Conservation (phyloP, 2,113 vertebrate species). For the Nestor notabilis region DNA sequence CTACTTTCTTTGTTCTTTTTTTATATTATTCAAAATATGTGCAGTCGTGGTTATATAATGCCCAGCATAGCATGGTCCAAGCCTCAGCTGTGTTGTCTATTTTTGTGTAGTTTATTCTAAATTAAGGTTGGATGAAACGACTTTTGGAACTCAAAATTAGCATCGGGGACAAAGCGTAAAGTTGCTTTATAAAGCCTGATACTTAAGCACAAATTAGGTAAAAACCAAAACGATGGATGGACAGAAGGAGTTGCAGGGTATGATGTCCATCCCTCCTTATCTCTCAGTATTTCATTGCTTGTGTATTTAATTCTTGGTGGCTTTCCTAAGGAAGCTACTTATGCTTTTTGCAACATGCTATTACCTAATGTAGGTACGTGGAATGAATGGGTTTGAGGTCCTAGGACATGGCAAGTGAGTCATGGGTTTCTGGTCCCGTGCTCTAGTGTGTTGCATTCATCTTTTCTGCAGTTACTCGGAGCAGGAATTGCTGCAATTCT, state of each 20-base stretch:
- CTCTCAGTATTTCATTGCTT: neutral
- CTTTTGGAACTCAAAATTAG: neutral
- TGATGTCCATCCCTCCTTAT: neutral
- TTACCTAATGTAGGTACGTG: neutral
- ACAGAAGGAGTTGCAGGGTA: neutral
- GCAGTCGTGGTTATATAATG: neutral
- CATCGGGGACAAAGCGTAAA: fast-evolving
- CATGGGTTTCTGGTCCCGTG: neutral
- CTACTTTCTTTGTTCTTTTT: neutral
- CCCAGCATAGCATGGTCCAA: neutral
- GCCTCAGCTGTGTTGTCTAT: neutral
- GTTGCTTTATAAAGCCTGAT: neutral
- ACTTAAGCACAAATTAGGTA: neutral
- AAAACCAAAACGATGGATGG: neutral
- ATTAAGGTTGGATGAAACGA: neutral
- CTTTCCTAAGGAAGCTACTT: neutral
- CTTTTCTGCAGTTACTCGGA: neutral
- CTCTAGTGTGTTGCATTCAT: neutral
- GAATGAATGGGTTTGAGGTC: neutral
- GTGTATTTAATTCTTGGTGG: neutral
- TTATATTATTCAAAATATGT: neutral
- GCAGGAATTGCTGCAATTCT: neutral
- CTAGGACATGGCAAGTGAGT: neutral
- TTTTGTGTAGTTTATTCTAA: neutral
- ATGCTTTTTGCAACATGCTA: neutral